Conservation (phyloP, 1,140 invertebrate species). For the Vanessa tameamea region DNA sequence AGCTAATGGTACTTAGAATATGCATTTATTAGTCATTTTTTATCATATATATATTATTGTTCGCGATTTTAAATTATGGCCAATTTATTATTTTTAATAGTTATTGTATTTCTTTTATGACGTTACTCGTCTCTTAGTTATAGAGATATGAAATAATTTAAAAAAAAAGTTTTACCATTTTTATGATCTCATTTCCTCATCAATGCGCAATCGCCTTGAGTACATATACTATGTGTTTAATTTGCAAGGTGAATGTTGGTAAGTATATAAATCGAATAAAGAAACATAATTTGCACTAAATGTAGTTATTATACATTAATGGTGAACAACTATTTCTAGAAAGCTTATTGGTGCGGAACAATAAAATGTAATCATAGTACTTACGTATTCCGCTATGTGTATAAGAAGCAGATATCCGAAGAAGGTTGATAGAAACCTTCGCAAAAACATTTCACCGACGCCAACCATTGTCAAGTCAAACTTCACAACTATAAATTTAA, state of each 20-base stretch:
- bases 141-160: neutral
- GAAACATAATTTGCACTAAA: neutral
- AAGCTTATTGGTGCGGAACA: constrained; percentile 44
- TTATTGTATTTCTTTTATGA: too few relatives aligned
- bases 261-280: constrained; percentile 28
- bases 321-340: neutral
- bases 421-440: constrained; percentile 51
- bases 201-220: constrained; percentile 41
- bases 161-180: constrained; percentile 14
- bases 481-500: constrained; percentile 43
- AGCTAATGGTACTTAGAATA: too few relatives aligned
- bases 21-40: too few relatives aligned
- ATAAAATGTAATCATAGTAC: constrained; percentile 51
- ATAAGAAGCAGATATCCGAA: constrained; percentile 57
- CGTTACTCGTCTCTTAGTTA: too few relatives aligned
- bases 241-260: constrained; percentile 45
- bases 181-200: constrained; percentile 39
- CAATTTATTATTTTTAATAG: too few relatives aligned
- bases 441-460: constrained; percentile 43
- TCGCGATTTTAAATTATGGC: too few relatives aligned
- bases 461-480: constrained; percentile 54
- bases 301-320: neutral
- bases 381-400: constrained; percentile 62
- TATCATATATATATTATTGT: too few relatives aligned
- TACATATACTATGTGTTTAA: constrained; percentile 23